phyloP scores from a whole-genome alignment of 2,113 vertebrate species.

The Gallinago media region DNA sequence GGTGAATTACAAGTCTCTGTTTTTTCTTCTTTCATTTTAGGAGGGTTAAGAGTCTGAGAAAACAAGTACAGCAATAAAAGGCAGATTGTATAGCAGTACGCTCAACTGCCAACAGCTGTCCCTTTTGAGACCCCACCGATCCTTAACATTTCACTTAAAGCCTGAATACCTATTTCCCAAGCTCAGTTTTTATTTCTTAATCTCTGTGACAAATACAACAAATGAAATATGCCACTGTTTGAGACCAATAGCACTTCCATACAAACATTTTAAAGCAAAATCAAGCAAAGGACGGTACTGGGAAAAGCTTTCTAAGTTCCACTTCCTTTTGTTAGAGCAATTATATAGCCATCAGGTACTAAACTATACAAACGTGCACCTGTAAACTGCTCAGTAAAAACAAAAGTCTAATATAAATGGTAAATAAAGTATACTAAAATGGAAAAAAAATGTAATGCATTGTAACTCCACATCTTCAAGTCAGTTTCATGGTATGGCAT shows the following conservation, averaged over 20 bases:
- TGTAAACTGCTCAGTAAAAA: not conserved
- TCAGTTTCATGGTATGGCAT: not conserved
- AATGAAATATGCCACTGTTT: not conserved
- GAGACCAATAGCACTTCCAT: not conserved
- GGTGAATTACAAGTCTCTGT: constrained; percentile 19
- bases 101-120: constrained; percentile 25
- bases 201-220: constrained; percentile 52
- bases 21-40: constrained; percentile 20
- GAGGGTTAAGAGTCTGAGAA: constrained; percentile 9
- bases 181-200: constrained; percentile 53
- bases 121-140: not conserved
- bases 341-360: not conserved
- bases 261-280: not conserved
- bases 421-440: not conserved
- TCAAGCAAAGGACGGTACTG: accelerated
- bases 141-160: constrained; percentile 24
- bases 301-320: not conserved
- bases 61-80: constrained; percentile 14
- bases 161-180: constrained; percentile 33
- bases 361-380: accelerated
- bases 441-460: not conserved
- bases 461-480: not conserved
- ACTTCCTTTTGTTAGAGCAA: not conserved
- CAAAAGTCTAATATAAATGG: not conserved
- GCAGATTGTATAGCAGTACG: not conserved